phyloP scores from a whole-genome alignment of 2,113 vertebrate genomes.

The Gorsachius goisagi region DNA sequence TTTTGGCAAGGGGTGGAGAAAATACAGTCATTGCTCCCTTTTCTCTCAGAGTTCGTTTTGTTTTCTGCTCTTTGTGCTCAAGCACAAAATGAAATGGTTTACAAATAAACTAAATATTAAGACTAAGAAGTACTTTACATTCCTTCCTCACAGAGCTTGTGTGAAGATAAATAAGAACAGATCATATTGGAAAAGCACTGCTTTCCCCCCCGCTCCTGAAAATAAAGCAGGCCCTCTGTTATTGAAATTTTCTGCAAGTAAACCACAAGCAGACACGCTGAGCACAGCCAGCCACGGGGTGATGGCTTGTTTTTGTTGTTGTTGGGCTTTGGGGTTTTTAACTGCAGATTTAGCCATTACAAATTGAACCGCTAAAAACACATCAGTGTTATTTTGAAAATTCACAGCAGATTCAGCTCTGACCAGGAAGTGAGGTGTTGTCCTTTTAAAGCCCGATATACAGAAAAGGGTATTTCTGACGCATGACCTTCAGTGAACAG shows the following conservation, averaged over 20 bases:
- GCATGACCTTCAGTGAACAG: constrained; percentile 65
- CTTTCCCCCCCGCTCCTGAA: background rate
- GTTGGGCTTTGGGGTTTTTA: constrained; percentile 24
- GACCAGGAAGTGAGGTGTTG: constrained; percentile 70
- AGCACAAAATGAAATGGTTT: background rate
- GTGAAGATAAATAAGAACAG: constrained; percentile 6
- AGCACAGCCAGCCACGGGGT: background rate
- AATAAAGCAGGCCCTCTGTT: background rate
- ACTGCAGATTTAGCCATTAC: background rate
- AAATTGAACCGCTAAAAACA: background rate
- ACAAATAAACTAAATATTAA: background rate
- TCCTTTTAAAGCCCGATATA: constrained; percentile 64
- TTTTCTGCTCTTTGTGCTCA: background rate
- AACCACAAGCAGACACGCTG: constrained; percentile 12
- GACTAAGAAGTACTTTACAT: background rate
- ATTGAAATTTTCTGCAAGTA: constrained; percentile 22
- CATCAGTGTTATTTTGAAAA: constrained; percentile 54
- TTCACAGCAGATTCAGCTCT: constrained; percentile 22
- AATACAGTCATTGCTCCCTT: background rate
- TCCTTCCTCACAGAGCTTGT: background rate
- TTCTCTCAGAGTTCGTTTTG: background rate
- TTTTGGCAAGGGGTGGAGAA: constrained; percentile 30
- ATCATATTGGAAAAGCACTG: background rate
- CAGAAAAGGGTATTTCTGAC: constrained; percentile 74
- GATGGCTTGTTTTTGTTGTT: constrained; percentile 33